phyloP scores from a whole-genome alignment of 2,797 vertebrate genomes.

The Etheostoma nigrum region DNA sequence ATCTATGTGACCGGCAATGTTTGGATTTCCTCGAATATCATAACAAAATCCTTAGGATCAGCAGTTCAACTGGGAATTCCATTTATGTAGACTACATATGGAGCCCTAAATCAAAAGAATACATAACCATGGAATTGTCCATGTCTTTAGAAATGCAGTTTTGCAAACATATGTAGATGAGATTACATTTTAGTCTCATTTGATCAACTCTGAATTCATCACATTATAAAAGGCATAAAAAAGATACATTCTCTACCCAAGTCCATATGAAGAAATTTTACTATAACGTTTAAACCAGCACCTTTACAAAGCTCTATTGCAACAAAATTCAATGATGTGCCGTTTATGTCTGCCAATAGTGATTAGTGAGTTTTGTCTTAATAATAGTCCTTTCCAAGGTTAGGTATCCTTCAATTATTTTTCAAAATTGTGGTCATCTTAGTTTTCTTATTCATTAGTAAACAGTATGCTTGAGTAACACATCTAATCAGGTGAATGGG shows the following conservation, averaged over 20 bases:
- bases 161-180: not conserved
- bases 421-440: not conserved
- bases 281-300: not conserved
- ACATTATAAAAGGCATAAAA: not conserved
- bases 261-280: not conserved
- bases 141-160: not conserved
- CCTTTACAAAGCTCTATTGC: not conserved
- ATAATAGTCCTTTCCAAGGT: not conserved
- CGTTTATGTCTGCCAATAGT: not conserved
- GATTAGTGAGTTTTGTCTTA: not conserved
- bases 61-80: constrained; percentile 1
- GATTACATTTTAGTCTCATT: not conserved
- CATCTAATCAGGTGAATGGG: not conserved
- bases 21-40: not conserved
- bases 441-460: not conserved
- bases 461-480: not conserved
- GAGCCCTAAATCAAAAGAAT: not conserved
- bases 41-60: not conserved
- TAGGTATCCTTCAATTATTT: not conserved
- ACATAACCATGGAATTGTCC: not conserved
- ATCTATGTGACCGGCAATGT: not conserved
- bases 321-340: not conserved
- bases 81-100: not conserved
- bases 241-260: not conserved
- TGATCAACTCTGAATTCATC: not conserved